Conservation (phyloP, 2,888 invertebrate species). For the Lepetodrilus schrolli region DNA sequence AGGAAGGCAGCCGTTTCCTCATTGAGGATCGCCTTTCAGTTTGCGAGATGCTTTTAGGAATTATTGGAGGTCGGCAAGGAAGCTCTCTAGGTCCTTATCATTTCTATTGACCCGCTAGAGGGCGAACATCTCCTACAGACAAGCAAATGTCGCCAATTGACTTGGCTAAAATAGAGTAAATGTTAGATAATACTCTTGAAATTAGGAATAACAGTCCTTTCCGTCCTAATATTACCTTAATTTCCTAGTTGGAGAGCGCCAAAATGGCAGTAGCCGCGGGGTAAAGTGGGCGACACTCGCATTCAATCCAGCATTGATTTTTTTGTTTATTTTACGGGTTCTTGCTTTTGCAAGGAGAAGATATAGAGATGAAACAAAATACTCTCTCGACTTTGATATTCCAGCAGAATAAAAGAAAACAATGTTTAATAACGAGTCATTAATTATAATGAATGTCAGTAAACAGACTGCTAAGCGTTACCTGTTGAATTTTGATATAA, state of each 20-base stretch:
- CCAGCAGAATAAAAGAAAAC: too few relatives aligned
- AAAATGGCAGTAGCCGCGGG: constrained; percentile 14
- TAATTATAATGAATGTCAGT: too few relatives aligned
- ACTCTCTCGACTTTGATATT: not conserved
- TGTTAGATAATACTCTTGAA: constrained; percentile 26
- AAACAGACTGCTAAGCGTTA: too few relatives aligned
- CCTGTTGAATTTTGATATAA: too few relatives aligned
- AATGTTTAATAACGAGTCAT: too few relatives aligned
- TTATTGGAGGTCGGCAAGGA: constrained; percentile 21
- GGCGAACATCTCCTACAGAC: constrained; percentile 18
- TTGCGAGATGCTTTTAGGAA: constrained; percentile 13
- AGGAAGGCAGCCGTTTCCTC: constrained; percentile 14
- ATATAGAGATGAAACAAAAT: not conserved
- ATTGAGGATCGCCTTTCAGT: constrained; percentile 12
- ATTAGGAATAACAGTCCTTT: constrained; percentile 15
- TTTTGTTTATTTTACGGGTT: too few relatives aligned
- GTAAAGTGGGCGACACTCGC: not conserved
- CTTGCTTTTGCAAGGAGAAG: not conserved
- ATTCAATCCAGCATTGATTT: not conserved
- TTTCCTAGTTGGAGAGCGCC: constrained; percentile 15
- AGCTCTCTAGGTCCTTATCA: constrained; percentile 11
- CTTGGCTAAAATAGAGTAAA: constrained; percentile 20
- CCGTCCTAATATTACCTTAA: constrained; percentile 17
- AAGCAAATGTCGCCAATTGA: constrained; percentile 25
- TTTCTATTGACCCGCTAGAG: constrained; percentile 21